Evolutionary conservation across 2,113 vertebrate species (phyloP).

Genomic region (Notarius quadriscutis): DNA sequence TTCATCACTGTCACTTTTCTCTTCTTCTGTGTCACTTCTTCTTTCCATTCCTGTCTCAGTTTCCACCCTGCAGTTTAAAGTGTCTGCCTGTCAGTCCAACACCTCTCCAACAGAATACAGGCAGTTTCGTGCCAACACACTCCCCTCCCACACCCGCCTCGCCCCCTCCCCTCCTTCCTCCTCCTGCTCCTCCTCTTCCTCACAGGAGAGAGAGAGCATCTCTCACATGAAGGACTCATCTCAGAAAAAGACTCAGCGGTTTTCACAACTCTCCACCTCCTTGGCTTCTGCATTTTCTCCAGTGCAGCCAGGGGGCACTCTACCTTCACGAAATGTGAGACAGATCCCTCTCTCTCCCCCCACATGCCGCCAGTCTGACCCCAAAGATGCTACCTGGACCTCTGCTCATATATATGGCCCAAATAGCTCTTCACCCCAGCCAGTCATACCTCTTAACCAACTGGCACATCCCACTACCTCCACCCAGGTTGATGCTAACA

Average conservation of each 20-base stretch:
- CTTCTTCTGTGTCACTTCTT: constrained; percentile 53
- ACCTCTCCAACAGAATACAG: constrained; percentile 76
- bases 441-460: constrained; percentile 74
- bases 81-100: constrained; percentile 75
- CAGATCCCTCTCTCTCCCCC: constrained; percentile 81
- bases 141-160: constrained; percentile 72
- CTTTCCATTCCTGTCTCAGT: constrained; percentile 62
- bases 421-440: constrained; percentile 70
- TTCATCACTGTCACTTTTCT: constrained; percentile 55
- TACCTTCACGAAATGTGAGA: constrained; percentile 70
- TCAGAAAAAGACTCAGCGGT: constrained; percentile 75
- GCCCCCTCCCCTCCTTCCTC: constrained; percentile 56
- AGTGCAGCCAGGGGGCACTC: constrained; percentile 71
- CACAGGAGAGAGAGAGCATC: constrained; percentile 65
- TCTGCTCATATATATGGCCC: constrained; percentile 76
- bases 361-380: constrained; percentile 59
- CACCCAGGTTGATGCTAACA: constrained; percentile 65
- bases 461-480: constrained; percentile 64
- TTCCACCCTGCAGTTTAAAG: constrained; percentile 80
- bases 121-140: constrained; percentile 72
- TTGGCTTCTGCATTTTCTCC: constrained; percentile 79
- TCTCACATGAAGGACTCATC: constrained; percentile 55
- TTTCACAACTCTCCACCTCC: constrained; percentile 78
- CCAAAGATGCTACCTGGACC: constrained; percentile 75
- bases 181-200: constrained; percentile 63